Evolutionary conservation across 2,113 vertebrate genomes (phyloP).

Genomic region (Fulica atra): DNA sequence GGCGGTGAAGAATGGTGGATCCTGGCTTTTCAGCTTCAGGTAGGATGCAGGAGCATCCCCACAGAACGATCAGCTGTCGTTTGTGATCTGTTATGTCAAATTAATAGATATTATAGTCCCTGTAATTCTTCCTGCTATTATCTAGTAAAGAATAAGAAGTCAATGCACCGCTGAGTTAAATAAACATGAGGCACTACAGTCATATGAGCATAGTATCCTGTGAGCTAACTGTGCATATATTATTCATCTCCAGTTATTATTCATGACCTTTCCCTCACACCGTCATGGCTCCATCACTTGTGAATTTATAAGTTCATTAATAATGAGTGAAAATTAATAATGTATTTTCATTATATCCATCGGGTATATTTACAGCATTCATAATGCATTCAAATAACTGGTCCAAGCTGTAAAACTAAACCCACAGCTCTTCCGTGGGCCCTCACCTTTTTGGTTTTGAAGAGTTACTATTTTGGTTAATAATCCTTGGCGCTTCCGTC

Average conservation of each 20-base stretch:
- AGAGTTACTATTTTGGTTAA: slow-evolving; percentile 28
- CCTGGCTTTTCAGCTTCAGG: not conserved
- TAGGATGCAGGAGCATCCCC: not conserved
- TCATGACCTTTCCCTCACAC: slow-evolving; percentile 46
- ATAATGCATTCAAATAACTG: slow-evolving; percentile 63
- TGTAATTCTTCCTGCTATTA: slow-evolving; percentile 9
- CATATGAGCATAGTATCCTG: slow-evolving; percentile 47
- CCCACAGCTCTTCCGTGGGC: not conserved
- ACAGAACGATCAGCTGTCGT: not conserved
- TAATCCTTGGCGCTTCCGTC: slow-evolving; percentile 28
- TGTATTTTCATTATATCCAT: slow-evolving; percentile 58
- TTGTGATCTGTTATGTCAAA: slow-evolving; percentile 6
- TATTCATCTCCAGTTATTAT: slow-evolving; percentile 70
- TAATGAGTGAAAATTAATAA: slow-evolving; percentile 72
- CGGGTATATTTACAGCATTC: slow-evolving; percentile 64
- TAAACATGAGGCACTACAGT: slow-evolving; percentile 61
- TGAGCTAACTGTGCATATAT: slow-evolving; percentile 59
- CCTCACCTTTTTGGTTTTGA: slow-evolving; percentile 47
- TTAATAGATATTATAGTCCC: slow-evolving; percentile 1
- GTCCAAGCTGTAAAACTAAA: slow-evolving; percentile 51
- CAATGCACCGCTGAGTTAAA: slow-evolving; percentile 35
- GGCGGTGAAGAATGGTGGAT: not conserved
- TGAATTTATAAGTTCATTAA: slow-evolving; percentile 68
- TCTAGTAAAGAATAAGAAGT: slow-evolving; percentile 42
- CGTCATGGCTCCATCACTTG: slow-evolving; percentile 36